phyloP scores from a whole-genome alignment of 1,140 invertebrate species.

The Zaprionus davidi region DNA sequence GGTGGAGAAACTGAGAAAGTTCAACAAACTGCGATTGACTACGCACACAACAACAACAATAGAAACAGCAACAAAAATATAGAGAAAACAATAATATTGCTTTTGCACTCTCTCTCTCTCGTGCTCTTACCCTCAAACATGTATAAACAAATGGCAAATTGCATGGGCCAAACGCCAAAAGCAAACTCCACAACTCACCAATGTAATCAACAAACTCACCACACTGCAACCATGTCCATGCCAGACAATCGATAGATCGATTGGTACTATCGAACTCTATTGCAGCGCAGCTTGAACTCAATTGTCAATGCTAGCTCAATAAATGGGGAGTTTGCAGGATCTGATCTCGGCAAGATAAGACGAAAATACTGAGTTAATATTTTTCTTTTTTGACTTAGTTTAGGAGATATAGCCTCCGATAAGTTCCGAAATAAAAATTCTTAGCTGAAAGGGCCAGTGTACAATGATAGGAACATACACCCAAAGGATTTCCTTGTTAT shows the following conservation, averaged over 20 bases:
- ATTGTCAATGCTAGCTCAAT: too few species aligned
- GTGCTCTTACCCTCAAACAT: conserved; percentile 25
- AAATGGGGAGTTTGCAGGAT: too few species aligned
- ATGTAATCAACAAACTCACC: conserved; percentile 2
- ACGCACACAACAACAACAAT: conserved; percentile 29
- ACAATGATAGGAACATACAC: too few species aligned
- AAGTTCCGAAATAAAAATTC: too few species aligned
- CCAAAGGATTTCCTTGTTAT: neutral
- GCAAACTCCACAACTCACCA: neutral
- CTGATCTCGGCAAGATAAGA: too few species aligned
- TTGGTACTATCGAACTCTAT: neutral
- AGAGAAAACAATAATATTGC: conserved; percentile 25
- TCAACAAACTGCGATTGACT: conserved; percentile 71
- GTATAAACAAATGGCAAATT: conserved; percentile 30
- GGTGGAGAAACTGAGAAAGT: conserved; percentile 26
- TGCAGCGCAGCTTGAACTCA: neutral
- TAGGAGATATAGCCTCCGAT: too few species aligned
- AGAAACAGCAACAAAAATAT: conserved; percentile 38
- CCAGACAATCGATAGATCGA: neutral
- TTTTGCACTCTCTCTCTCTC: conserved; percentile 2
- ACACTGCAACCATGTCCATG: neutral
- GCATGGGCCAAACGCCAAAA: neutral
- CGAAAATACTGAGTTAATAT: too few species aligned
- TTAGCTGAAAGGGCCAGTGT: too few species aligned
- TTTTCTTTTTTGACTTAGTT: too few species aligned